These are phyloP conservation scores for Epizoanthus scotinus DNA, from an alignment of 92 coral and sea anemone genomes.

Conservation along the genomic window DNA sequence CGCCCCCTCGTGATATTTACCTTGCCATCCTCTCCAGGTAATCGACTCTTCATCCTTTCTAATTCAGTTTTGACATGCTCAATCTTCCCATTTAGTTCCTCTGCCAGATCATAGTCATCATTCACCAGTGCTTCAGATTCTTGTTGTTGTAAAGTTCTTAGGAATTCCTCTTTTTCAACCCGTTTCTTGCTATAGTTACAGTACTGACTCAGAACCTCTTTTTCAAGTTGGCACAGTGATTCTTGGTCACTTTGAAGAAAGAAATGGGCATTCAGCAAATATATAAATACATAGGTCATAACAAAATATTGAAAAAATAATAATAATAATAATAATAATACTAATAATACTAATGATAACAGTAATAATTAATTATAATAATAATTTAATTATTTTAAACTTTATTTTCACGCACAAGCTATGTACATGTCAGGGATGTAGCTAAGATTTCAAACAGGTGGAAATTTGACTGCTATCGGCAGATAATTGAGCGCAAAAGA, in stretches of 20 bases:
- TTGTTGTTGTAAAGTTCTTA: slow-evolving; percentile 57
- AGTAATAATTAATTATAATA: too few relatives aligned
- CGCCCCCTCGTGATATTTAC: too few relatives aligned
- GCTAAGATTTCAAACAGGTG: too few relatives aligned
- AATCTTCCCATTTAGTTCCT: slow-evolving; percentile 71
- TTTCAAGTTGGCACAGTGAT: slow-evolving; percentile 39
- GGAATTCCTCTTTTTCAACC: slow-evolving; percentile 51
- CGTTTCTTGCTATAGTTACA: slow-evolving; percentile 39
- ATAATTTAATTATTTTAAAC: too few relatives aligned
- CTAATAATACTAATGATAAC: too few relatives aligned
- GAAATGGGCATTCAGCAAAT: neutral
- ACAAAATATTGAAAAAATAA: too few relatives aligned
- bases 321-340: too few relatives aligned
- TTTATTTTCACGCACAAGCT: too few relatives aligned
- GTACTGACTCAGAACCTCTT: slow-evolving; percentile 46
- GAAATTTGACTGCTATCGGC: too few relatives aligned
- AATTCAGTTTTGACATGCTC: slow-evolving; percentile 62
- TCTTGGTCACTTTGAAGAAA: slow-evolving; percentile 50
- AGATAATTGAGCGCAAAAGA: too few relatives aligned
- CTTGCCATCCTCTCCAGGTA: slow-evolving; percentile 72
- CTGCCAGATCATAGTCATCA: slow-evolving; percentile 94
- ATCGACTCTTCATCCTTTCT: slow-evolving; percentile 50
- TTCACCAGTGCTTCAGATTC: slow-evolving; percentile 74
- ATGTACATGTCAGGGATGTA: too few relatives aligned
- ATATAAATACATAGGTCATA: neutral